Percentiles rank a stretch among this genome's conserved stretches.
These are phyloP conservation scores for Odontamblyopus lacepedii DNA, from an alignment of 2,797 vertebrate genomes.

Conservation along the genomic window DNA sequence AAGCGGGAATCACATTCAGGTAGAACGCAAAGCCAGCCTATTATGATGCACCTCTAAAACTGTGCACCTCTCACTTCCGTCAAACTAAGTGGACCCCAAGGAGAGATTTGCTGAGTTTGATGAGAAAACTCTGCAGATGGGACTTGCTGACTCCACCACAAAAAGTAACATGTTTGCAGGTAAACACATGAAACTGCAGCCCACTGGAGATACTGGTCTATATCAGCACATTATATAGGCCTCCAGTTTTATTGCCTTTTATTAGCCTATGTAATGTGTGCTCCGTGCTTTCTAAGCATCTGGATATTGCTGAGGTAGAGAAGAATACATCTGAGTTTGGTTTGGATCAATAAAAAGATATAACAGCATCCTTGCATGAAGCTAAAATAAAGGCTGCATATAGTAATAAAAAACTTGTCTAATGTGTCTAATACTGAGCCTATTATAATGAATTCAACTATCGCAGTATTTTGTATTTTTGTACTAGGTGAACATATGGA, in stretches of 20 bases:
- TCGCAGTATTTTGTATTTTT: too few species aligned
- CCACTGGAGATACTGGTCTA: background rate
- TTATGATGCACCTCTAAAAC: background rate
- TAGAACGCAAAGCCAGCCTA: background rate
- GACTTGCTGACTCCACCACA: slow-evolving; percentile 1
- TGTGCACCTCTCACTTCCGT: background rate
- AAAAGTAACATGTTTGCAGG: slow-evolving; percentile 8
- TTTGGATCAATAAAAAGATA: slow-evolving; percentile 8
- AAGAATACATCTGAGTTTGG: background rate
- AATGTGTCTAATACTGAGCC: too few species aligned
- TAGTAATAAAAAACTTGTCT: too few species aligned
- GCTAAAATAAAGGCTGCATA: background rate
- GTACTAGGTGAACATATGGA: too few species aligned
- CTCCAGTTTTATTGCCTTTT: slow-evolving; percentile 3
- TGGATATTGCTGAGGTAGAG: slow-evolving; percentile 1
- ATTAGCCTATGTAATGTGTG: slow-evolving; percentile 2
- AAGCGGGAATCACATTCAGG: background rate
- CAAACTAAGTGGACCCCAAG: slow-evolving; percentile 2
- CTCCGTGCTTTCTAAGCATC: background rate
- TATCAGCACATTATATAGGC: slow-evolving; percentile 3
- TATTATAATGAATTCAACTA: too few species aligned
- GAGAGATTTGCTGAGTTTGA: slow-evolving; percentile 9
- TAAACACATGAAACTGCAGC: background rate
- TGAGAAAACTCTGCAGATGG: background rate
- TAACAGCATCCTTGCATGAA: background rate